Base-by-base conservation (phyloP, 2,888 invertebrate species). In the Pemphredon lugubris region DNA sequence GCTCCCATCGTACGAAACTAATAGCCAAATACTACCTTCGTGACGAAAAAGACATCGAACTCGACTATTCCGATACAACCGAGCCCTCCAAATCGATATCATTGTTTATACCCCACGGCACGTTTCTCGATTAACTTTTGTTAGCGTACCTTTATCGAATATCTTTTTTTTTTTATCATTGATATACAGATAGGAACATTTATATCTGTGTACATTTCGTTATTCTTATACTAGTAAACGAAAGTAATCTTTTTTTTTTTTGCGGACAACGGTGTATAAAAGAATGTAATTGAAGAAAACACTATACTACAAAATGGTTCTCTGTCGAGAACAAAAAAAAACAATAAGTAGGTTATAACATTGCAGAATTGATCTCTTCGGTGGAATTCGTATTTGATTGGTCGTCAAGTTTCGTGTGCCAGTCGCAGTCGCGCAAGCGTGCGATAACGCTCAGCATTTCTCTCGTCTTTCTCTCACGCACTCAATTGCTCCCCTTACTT, bases 311-410 rank as follows among this genome's bases (percentile, higher is more conserved):
- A 14, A 47, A 61, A 61, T 44, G 7, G 40, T 60, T 32, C 51
- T 47, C 11, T 20, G 42, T 61, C 45, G 42, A 73, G 53, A 48
- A 26, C 23, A 68, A 71, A 76, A 26, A 32, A 68, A 71, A 76
- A 54, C 61, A 69, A 48, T 20, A 54, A 48, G 42, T 57, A 30
- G 50, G 44, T 63, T 53, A 60, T 57, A 51, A 58, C 58, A 30
- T 50, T 58, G 54, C 21, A 55, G 54, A 72, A 72, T 60, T 75
- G 50, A 75, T 69, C 47, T 75, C 48, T 60, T 60, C 39, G 14
- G 65, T 70, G 71, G 70, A 79, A 79, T 75, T 77, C 63, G 65
- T 50, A 50, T 75, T 77, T 77, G 61, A 79, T 79, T 79, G 77
- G 68, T 80, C 73, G 67, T 72, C 48, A 68, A 70, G 53, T 60